These are phyloP conservation scores for Saccostrea cuccullata DNA, from an alignment of 1,140 invertebrate species.

Conservation along the genomic window DNA sequence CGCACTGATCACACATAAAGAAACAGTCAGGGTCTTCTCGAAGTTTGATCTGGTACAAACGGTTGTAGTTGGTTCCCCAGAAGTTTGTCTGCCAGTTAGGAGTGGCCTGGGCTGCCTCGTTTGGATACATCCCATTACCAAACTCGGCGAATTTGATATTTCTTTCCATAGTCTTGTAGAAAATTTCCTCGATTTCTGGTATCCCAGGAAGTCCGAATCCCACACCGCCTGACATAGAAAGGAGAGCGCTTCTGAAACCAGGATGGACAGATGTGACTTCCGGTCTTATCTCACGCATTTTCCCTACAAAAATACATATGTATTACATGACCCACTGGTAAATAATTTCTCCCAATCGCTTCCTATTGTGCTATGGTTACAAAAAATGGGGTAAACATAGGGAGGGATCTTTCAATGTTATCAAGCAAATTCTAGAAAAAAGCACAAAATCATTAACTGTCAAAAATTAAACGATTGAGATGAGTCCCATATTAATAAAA, in stretches of 20 bases:
- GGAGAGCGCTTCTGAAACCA: constrained; percentile 42
- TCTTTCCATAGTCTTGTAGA: constrained; percentile 23
- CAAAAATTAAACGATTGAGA: no score
- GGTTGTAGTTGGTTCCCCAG: constrained; percentile 60
- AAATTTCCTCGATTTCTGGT: not conserved
- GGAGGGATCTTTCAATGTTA: no score
- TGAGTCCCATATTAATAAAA: no score
- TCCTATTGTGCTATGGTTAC: no score
- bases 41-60: constrained; percentile 55
- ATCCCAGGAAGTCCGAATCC: not conserved
- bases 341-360: no score
- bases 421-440: no score
- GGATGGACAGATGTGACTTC: constrained; percentile 47
- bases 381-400: no score
- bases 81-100: constrained; percentile 57
- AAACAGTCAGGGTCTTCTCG: constrained; percentile 54
- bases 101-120: constrained; percentile 51
- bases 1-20: constrained; percentile 57
- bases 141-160: constrained; percentile 42
- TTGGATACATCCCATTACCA: constrained; percentile 59
- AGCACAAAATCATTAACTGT: no score
- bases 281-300: constrained; percentile 11
- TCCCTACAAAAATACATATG: not conserved
- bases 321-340: no score
- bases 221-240: constrained; percentile 40